phyloP scores from a whole-genome alignment of 2,797 vertebrate genomes.

The Galagoides demidoff region DNA sequence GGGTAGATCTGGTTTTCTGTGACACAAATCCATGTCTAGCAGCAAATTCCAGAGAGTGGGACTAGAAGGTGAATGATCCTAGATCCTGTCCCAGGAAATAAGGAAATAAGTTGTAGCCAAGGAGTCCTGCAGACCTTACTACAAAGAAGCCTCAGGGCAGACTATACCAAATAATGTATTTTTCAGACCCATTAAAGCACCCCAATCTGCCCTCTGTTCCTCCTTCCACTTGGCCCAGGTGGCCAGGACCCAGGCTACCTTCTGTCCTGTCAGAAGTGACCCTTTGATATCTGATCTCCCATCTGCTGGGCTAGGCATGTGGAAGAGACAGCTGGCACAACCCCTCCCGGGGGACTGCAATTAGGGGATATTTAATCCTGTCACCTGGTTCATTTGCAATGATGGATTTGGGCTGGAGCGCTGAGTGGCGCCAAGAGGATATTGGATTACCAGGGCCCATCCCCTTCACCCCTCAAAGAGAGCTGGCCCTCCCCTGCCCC shows the following conservation, averaged over 20 bases:
- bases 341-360: constrained; percentile 39
- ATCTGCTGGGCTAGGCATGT: constrained; percentile 70
- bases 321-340: constrained; percentile 59
- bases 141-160: not conserved
- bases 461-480: constrained; percentile 72
- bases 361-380: constrained; percentile 83
- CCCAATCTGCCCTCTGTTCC: not conserved
- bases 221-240: constrained; percentile 9
- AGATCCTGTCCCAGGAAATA: not conserved
- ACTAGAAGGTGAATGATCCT: not conserved
- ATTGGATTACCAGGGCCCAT: constrained; percentile 77
- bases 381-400: constrained; percentile 83
- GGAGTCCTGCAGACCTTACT: not conserved
- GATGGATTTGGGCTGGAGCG: constrained; percentile 77
- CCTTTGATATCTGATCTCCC: constrained; percentile 76
- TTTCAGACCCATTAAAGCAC: not conserved
- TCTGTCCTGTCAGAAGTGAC: constrained; percentile 65
- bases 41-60: not conserved
- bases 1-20: not conserved
- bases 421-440: constrained; percentile 70
- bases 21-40: not conserved
- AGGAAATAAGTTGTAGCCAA: not conserved
- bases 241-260: constrained; percentile 31
- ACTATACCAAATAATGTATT: not conserved
- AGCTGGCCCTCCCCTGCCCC: constrained; percentile 2